A percentile compares a stretch with the other conserved stretches of the same genome.
These are phyloP conservation scores for Fabriciana adippe DNA, from an alignment of 2,888 invertebrate species.

Conservation along the genomic window DNA sequence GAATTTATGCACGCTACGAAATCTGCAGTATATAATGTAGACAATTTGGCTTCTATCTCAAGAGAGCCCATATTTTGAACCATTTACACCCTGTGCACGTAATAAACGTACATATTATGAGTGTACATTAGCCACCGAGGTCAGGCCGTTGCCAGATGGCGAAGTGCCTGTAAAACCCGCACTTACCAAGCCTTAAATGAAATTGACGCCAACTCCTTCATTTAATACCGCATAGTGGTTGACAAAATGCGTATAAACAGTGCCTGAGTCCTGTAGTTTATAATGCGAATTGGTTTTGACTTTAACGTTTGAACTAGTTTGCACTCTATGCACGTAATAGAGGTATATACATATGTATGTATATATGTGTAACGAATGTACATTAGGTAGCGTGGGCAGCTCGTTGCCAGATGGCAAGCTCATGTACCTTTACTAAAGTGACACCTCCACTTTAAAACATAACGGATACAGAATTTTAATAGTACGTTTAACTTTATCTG, in stretches of 20 bases:
- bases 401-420: not conserved
- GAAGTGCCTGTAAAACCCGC: slow-evolving; percentile 39
- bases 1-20: slow-evolving; percentile 12
- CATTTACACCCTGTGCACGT: slow-evolving; percentile 40
- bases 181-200: slow-evolving; percentile 37
- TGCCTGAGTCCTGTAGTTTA: not conserved
- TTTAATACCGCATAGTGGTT: slow-evolving; percentile 30
- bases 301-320: slow-evolving; percentile 3
- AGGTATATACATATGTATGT: too few species aligned
- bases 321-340: not conserved
- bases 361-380: slow-evolving; percentile 2
- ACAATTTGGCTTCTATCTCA: slow-evolving; percentile 29
- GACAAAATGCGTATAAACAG: slow-evolving; percentile 11
- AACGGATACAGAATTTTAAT: not conserved
- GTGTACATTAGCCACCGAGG: slow-evolving; percentile 40
- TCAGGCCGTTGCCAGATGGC: slow-evolving; percentile 38
- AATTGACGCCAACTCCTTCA: slow-evolving; percentile 30
- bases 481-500: not conserved
- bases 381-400: not conserved
- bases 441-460: too few species aligned
- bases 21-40: slow-evolving; percentile 18
- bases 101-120: slow-evolving; percentile 38
- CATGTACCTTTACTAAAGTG: not conserved
- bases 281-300: slow-evolving; percentile 4
- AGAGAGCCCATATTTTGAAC: slow-evolving; percentile 36